These are phyloP conservation scores for Siniperca scherzeri DNA, from an alignment of 2,797 vertebrate genomes.

Conservation along the genomic window DNA sequence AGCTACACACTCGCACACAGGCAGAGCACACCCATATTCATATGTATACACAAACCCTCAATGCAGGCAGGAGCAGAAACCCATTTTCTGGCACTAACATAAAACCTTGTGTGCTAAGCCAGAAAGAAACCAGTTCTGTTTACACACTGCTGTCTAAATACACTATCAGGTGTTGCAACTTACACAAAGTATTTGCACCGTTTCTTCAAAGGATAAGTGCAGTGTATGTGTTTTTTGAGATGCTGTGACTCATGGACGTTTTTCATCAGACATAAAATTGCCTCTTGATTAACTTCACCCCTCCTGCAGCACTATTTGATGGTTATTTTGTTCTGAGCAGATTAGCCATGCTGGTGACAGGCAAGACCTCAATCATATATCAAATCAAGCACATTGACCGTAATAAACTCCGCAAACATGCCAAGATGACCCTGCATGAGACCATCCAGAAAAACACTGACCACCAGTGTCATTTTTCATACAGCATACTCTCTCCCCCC, in stretches of 20 bases:
- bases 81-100: slow-evolving; percentile 56
- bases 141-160: slow-evolving; percentile 58
- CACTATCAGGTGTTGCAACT: slow-evolving; percentile 57
- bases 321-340: slow-evolving; percentile 16
- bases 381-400: slow-evolving; percentile 29
- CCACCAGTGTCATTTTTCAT: slow-evolving; percentile 40
- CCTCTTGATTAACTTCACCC: slow-evolving; percentile 5
- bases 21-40: slow-evolving; percentile 39
- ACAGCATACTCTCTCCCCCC: slow-evolving; percentile 5
- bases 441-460: slow-evolving; percentile 51
- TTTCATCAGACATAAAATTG: slow-evolving; percentile 18
- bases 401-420: slow-evolving; percentile 20
- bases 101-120: slow-evolving; percentile 43
- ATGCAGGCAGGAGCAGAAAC: slow-evolving; percentile 44
- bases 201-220: slow-evolving; percentile 5
- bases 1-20: slow-evolving; percentile 19
- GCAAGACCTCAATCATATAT: slow-evolving; percentile 27
- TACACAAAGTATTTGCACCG: slow-evolving; percentile 28
- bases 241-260: background rate
- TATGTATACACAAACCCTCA: slow-evolving; percentile 51
- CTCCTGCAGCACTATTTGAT: background rate
- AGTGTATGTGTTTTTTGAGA: slow-evolving; percentile 16
- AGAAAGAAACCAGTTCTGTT: slow-evolving; percentile 68
- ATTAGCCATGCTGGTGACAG: slow-evolving; percentile 38
- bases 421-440: slow-evolving; percentile 43